Base-by-base conservation (phyloP, 2,797 vertebrate genomes). In the Xiphophorus birchmanni region DNA sequence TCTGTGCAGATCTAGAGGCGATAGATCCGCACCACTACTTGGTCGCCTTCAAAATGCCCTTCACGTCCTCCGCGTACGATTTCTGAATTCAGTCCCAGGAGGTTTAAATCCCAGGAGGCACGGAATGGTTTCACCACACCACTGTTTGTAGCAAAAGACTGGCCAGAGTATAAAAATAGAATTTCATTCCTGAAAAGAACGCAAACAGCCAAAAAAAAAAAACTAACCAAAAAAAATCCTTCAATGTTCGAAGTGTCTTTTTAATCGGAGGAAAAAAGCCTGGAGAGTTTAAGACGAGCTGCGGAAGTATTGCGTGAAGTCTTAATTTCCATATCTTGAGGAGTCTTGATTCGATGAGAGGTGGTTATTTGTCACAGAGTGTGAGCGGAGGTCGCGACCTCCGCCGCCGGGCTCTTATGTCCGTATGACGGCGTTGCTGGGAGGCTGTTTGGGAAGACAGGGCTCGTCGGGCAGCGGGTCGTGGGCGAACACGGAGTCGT, bases 401-500 rank as follows among this genome's bases (percentile, higher is more conserved):
- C 23, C 32, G 37, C 2, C 23, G 32, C 86, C 65, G 78, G 1
- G 74, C 13, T 75, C 81, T 86, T 97, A 98, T 83, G 97, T 99
- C 95, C 96, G 93, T 79, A 97, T 95, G 89, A 94, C 92, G 4
- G 97, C 96, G 0, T 96, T 97, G 79, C 94, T 94, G 77, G 97
- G 93, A 0, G 95, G 96, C 85, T 95, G 96, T 50, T 97, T 97
- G 87, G 96, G 96, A 86, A 98, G 96, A 90, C 97, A 98, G 81
- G 97, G 97, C 90, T 97, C 97, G 0, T 99, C 96, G 0, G 98
- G 96, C 87, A 97, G 95, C 80, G 97, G 96, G 91, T 99, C 98
- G 45, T 98, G 98, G 92, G 97, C 95, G 88, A 99, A 99, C 81
- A 99, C 98, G 0, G 98, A 99, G 93, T 99, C 98, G 0, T 99